A percentile compares a stretch with the other conserved stretches of the same genome.
Evolutionary conservation across 2,797 vertebrate genomes (phyloP).

Genomic region (Danio aesculapii): DNA sequence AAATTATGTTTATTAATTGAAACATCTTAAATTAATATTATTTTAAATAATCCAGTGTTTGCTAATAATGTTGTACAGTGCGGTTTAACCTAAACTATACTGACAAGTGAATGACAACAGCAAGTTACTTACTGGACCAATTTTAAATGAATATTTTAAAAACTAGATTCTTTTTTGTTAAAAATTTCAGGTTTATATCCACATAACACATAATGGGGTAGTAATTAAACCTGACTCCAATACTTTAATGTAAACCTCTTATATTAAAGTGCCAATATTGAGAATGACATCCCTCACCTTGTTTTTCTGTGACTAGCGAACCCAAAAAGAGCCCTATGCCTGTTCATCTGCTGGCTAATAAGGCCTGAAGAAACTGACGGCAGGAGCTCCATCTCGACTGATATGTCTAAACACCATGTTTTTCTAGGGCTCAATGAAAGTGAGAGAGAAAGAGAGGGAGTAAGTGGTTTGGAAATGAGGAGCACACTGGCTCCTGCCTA

Average conservation of each 20-base stretch:
- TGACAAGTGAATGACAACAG: neutral
- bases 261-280: neutral
- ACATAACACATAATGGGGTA: neutral
- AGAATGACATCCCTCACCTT: slow-evolving; percentile 50
- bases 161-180: too few species aligned
- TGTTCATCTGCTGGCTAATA: slow-evolving; percentile 27
- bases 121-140: neutral
- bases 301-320: slow-evolving; percentile 34
- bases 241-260: neutral
- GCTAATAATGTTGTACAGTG: neutral
- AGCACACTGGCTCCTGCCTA: slow-evolving; percentile 8
- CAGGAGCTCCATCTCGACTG: slow-evolving; percentile 29
- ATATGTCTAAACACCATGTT: slow-evolving; percentile 19
- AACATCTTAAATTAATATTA: neutral
- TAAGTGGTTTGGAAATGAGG: slow-evolving; percentile 12
- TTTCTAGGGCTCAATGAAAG: slow-evolving; percentile 13
- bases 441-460: slow-evolving; percentile 1
- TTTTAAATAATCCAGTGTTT: neutral
- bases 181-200: too few species aligned
- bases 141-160: too few species aligned
- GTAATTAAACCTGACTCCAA: neutral
- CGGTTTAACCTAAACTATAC: neutral
- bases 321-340: slow-evolving; percentile 3
- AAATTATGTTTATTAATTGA: neutral
- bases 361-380: slow-evolving; percentile 8